phyloP scores from a whole-genome alignment of 2,797 vertebrate species.

The Hapalemur alaotrensis region DNA sequence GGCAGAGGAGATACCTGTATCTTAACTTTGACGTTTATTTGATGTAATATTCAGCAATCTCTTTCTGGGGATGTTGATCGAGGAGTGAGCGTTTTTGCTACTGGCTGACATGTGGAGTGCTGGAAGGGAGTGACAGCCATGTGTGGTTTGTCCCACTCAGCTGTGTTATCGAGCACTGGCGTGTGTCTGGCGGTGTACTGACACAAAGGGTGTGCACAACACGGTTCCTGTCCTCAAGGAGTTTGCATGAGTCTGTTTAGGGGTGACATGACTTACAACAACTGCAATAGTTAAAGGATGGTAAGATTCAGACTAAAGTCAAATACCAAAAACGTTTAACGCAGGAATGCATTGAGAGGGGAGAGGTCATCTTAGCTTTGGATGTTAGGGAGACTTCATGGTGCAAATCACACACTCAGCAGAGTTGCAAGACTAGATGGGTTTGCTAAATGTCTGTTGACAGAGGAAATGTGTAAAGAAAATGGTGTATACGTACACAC shows the following conservation, averaged over 20 bases:
- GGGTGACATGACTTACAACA: neutral
- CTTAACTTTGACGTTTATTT: neutral
- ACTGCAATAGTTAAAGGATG: neutral
- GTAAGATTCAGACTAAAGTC: neutral
- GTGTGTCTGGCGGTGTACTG: neutral
- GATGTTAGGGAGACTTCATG: neutral
- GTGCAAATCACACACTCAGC: neutral
- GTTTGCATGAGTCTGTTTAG: neutral
- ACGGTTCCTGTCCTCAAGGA: neutral
- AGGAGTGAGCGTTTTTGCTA: neutral
- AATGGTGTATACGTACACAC: neutral
- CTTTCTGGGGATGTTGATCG: neutral
- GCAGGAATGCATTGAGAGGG: neutral
- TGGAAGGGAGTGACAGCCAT: accelerated
- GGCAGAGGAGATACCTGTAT: neutral
- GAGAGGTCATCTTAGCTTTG: neutral
- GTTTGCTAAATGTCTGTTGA: neutral
- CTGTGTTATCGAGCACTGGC: accelerated
- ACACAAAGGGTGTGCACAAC: neutral
- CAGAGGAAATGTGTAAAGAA: neutral
- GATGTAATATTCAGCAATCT: neutral
- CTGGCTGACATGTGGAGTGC: too few relatives aligned
- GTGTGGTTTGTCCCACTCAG: neutral
- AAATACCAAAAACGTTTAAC: neutral
- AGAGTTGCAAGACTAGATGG: neutral